phyloP scores from a whole-genome alignment of 2,888 invertebrate genomes.

The Hyposoter didymator region DNA sequence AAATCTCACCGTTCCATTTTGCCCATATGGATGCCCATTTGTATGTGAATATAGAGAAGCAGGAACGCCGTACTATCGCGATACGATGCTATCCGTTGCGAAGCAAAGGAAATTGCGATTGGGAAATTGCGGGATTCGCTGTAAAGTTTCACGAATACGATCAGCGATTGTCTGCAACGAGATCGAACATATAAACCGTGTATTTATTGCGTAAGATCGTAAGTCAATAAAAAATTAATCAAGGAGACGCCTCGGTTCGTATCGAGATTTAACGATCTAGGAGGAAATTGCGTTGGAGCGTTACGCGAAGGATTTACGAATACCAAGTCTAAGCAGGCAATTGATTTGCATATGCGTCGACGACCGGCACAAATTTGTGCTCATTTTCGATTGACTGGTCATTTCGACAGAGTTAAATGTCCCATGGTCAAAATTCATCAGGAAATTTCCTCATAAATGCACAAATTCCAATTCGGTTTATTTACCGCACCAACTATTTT shows the following conservation, averaged over 20 bases:
- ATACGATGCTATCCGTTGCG: constrained; percentile 2
- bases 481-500: constrained; percentile 40
- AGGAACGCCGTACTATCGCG: constrained; percentile 3
- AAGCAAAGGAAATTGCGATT: constrained; percentile 40
- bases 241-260: neutral
- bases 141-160: constrained; percentile 10
- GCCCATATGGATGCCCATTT: neutral
- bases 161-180: neutral
- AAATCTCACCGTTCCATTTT: constrained; percentile 2
- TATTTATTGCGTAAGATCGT: neutral
- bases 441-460: neutral
- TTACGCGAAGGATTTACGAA: neutral
- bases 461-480: constrained; percentile 37
- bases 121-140: constrained; percentile 1
- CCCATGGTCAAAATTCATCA: neutral
- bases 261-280: neutral
- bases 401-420: constrained; percentile 9
- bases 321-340: neutral
- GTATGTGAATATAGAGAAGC: neutral
- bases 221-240: neutral
- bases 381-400: neutral
- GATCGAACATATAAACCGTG: neutral
- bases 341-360: neutral
- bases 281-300: neutral
- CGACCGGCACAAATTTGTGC: neutral